Evolutionary conservation across 2,888 invertebrate species (phyloP).

Genomic region (Drosophila robusta): DNA sequence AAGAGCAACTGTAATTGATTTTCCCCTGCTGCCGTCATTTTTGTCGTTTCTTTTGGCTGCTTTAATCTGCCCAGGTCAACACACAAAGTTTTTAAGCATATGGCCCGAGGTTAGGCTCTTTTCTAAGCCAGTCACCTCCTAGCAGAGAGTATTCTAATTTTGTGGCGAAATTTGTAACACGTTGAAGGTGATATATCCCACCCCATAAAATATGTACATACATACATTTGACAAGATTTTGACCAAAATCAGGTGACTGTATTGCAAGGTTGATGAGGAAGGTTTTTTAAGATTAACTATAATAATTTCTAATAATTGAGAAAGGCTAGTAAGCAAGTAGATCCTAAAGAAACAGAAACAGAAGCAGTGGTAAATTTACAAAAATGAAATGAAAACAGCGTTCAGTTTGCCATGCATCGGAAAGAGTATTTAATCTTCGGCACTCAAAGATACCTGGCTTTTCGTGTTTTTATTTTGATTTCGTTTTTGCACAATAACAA

Average conservation of each 20-base stretch:
- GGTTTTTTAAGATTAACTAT: background rate
- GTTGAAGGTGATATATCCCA: background rate
- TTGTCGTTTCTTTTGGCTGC: constrained; percentile 24
- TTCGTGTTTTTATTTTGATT: constrained; percentile 22
- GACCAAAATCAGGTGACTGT: background rate
- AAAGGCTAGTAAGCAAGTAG: too few species aligned
- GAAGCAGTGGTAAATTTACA: too few species aligned
- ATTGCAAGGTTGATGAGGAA: background rate
- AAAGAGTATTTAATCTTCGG: background rate
- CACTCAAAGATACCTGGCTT: background rate
- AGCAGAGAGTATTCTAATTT: background rate
- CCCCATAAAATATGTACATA: background rate
- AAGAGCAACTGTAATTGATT: constrained; percentile 35
- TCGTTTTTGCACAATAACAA: constrained; percentile 24
- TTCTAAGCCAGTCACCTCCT: background rate
- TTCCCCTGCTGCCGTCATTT: constrained; percentile 8
- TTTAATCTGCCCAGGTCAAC: constrained; percentile 39
- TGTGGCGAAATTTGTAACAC: background rate
- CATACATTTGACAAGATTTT: background rate
- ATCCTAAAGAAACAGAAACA: too few species aligned
- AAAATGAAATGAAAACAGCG: too few species aligned
- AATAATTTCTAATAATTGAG: too few species aligned
- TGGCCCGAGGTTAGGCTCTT: constrained; percentile 39
- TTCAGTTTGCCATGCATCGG: too few species aligned
- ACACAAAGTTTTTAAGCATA: constrained; percentile 36